Percentiles rank a stretch among this genome's conserved stretches.
Conservation (phyloP, 2,888 invertebrate genomes). For the Clepsis dumicolana region DNA sequence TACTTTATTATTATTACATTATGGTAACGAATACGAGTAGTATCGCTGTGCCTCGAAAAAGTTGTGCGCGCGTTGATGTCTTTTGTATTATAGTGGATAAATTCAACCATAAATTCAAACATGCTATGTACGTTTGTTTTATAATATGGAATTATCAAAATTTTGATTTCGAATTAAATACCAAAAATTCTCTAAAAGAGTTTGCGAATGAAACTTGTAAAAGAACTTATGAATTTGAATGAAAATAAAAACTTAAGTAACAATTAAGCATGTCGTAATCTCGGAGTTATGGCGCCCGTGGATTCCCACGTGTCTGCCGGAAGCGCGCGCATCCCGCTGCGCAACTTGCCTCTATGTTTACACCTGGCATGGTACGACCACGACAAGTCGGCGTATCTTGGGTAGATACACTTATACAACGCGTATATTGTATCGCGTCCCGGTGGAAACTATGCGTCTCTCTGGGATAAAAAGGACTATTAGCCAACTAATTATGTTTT, state of each 20-base stretch:
- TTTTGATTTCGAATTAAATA: too few species aligned
- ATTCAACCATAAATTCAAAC: background rate
- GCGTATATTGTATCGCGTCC: too few species aligned
- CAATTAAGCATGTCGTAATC: conserved; percentile 14
- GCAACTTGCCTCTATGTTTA: background rate
- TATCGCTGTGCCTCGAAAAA: too few species aligned
- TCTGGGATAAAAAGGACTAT: too few species aligned
- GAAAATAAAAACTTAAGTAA: background rate
- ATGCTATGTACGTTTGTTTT: background rate
- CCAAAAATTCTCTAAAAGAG: too few species aligned
- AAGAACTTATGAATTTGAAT: background rate
- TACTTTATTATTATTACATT: too few species aligned
- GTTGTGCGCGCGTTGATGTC: background rate
- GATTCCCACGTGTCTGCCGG: conserved; percentile 26
- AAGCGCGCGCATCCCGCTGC: conserved; percentile 15
- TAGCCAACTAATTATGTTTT: too few species aligned
- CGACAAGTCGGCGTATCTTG: too few species aligned
- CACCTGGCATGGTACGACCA: background rate
- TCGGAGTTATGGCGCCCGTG: conserved; percentile 10
- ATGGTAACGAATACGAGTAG: too few species aligned
- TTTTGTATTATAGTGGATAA: background rate
- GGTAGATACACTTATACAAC: too few species aligned
- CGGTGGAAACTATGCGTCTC: too few species aligned
- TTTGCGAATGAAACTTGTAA: too few species aligned
- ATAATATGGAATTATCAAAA: background rate